Percentiles rank a stretch among this genome's conserved stretches.
Conservation (phyloP, 2,888 invertebrate species). For the Phasia obesa region DNA sequence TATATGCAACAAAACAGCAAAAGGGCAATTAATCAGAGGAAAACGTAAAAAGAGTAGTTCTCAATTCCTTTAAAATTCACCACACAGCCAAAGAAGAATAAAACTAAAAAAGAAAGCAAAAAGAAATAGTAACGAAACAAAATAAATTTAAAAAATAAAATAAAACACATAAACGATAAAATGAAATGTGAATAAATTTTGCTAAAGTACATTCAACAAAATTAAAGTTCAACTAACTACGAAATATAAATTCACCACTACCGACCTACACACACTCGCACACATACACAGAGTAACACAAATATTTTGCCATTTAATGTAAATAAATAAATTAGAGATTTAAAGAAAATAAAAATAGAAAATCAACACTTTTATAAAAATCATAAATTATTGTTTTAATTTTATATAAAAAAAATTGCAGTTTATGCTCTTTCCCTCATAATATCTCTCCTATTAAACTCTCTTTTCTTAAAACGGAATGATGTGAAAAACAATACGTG, state of each 20-base stretch:
- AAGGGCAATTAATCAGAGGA: constrained; percentile 70
- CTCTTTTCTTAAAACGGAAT: background rate
- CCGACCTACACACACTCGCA: constrained; percentile 37
- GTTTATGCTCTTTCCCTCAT: background rate
- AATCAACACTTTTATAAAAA: background rate
- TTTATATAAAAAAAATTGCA: background rate
- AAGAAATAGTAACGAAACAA: background rate
- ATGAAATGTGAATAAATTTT: constrained; percentile 31
- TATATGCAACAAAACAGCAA: constrained; percentile 64
- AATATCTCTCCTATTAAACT: background rate
- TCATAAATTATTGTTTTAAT: constrained; percentile 16
- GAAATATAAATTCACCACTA: constrained; percentile 57
- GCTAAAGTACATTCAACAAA: background rate
- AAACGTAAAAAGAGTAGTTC: constrained; percentile 59
- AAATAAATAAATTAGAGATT: background rate
- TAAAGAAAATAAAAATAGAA: background rate
- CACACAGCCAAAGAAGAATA: constrained; percentile 32
- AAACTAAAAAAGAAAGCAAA: background rate
- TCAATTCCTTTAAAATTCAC: constrained; percentile 47
- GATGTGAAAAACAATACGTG: background rate
- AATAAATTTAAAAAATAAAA: constrained; percentile 19
- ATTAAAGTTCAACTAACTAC: constrained; percentile 51
- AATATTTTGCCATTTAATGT: background rate
- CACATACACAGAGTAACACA: no score
- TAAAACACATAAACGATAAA: background rate